These are phyloP conservation scores for Grammomys dolichurus DNA, from an alignment of 2,113 vertebrate species.

Conservation along the genomic window DNA sequence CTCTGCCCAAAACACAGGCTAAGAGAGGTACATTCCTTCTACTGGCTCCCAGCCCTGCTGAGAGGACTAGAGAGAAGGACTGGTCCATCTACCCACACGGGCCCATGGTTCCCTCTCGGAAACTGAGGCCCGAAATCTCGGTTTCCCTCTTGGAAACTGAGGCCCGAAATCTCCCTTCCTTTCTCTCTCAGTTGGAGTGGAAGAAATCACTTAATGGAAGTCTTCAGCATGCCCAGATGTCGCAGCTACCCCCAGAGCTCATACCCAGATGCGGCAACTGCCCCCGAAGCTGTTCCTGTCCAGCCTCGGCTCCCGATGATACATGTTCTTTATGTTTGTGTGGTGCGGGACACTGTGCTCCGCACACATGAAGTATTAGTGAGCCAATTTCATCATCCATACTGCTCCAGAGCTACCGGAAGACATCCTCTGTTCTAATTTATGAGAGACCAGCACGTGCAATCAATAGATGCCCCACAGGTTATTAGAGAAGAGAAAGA, in stretches of 20 bases:
- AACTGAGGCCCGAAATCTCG: background rate
- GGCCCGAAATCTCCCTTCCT: background rate
- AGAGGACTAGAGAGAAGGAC: background rate
- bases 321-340: slow-evolving; percentile 68
- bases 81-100: background rate
- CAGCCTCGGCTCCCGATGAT: background rate
- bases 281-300: background rate
- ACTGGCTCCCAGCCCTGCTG: background rate
- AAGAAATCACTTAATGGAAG: slow-evolving; percentile 67
- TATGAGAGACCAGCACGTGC: slow-evolving; percentile 56
- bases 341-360: slow-evolving; percentile 11
- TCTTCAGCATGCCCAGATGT: slow-evolving; percentile 54
- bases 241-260: background rate
- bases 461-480: slow-evolving; percentile 74
- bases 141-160: background rate
- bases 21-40: background rate
- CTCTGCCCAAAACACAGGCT: background rate
- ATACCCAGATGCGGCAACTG: slow-evolving; percentile 18
- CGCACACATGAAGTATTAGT: slow-evolving; percentile 49
- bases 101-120: background rate
- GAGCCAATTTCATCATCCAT: slow-evolving; percentile 58
- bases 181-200: background rate
- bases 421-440: slow-evolving; percentile 68
- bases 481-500: slow-evolving; percentile 78
- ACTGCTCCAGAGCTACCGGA: slow-evolving; percentile 1